Base-by-base conservation (phyloP, 1,140 invertebrate genomes). In the Ladona fulva region DNA sequence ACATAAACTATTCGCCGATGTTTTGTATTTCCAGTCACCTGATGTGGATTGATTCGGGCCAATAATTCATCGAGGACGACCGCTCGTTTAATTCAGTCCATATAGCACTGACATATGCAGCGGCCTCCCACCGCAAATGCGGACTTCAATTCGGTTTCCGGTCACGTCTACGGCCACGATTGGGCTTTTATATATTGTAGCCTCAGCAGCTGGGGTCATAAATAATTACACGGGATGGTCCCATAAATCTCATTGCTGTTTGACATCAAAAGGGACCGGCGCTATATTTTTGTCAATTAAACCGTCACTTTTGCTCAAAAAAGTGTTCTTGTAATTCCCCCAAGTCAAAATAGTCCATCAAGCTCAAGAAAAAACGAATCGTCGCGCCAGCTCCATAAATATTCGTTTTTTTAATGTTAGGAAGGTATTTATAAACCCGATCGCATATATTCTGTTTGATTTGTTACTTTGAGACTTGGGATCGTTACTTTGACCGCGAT, bases 261-360 rank as follows among this genome's bases (percentile, higher is more conserved):
- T 66, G 52, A 66, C 52, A 66, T 66, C 52, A 66, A 66, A 66
- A 22, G 52, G 3, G 52, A 19, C 52, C 52, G 52, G 52, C 29
- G 52, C 52, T 66, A 66, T 66, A 66, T 66, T 66, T 66, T 66
- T 66, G 52, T 66, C 52, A 66, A 66, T 66, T 66, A 66, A 66
- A 66, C 52, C n/a, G 52, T 22, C 52, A 66, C 12, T 66, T 19
- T 66, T 22, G n/a, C 52, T 66, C 3, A 66, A 66, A 22, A 66
- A 66, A 19, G 14, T 66, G 52, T 66, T 22, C 52, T 1, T 19
- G 3, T 66, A 66, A 22, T 37, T 37, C 29, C 29, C 29, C 29
- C 29, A 37, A 37, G 29, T 37, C 29, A 37, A 37, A 37, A 37
- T 37, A 37, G 29, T 37, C 29, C 29, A 37, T 37, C 29, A 37